Conservation (phyloP, 2,113 vertebrate genomes). For the Peromyscus leucopus region DNA sequence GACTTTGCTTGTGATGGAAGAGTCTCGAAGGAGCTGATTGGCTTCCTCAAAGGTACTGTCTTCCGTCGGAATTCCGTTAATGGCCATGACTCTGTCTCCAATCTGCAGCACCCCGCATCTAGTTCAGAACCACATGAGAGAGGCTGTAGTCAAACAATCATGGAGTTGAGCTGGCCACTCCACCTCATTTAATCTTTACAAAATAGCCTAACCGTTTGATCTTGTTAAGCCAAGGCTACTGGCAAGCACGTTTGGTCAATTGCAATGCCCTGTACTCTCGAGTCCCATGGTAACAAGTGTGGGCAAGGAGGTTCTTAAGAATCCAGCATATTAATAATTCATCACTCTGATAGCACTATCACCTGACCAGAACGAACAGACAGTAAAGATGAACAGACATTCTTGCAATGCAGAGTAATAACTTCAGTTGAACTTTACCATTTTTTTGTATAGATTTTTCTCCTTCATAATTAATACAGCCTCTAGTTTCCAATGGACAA, state of each 20-base stretch:
- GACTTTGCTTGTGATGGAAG: constrained; percentile 96
- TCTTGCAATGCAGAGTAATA: constrained; percentile 19
- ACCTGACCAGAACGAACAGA: constrained; percentile 69
- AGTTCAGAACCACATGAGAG: constrained; percentile 70
- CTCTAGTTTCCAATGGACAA: constrained; percentile 61
- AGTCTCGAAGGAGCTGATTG: constrained; percentile 97
- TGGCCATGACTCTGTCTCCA: constrained; percentile 97
- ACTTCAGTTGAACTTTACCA: constrained; percentile 71
- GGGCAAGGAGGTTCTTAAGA: constrained; percentile 60
- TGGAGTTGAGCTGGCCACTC: constrained; percentile 17
- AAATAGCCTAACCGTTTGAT: constrained; percentile 13
- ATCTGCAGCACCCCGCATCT: constrained; percentile 98
- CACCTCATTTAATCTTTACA: constrained; percentile 28
- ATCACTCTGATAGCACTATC: constrained; percentile 49
- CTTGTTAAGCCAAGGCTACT: not conserved
- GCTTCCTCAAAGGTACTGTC: constrained; percentile 98
- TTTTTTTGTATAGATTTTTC: constrained; percentile 56
- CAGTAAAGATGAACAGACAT: constrained; percentile 57
- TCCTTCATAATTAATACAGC: constrained; percentile 74
- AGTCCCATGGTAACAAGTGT: not conserved
- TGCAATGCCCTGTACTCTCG: not conserved
- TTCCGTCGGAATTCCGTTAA: constrained; percentile 97
- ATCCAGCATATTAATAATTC: constrained; percentile 66
- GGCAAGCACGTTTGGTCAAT: not conserved
- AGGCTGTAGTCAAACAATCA: not conserved